A percentile compares a stretch with the other conserved stretches of the same genome.
Evolutionary conservation across 30 jellyfish, hydroid and myxozoan genomes (phyloP).

Genomic region (Rhopilema esculentum): DNA sequence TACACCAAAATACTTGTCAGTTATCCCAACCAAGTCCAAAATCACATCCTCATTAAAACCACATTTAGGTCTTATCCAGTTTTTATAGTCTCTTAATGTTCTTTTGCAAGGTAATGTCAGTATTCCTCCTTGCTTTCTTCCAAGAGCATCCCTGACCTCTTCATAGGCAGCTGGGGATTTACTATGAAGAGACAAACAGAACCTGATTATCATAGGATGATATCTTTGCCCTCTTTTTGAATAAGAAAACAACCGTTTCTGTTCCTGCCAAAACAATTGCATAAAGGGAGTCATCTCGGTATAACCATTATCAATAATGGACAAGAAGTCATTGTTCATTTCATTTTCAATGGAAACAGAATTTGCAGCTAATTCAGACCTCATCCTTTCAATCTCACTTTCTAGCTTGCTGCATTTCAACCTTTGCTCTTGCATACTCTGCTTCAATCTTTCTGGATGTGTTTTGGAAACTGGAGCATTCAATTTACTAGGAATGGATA

Average conservation of each 20-base stretch:
- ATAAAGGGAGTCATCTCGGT: slow-evolving; percentile 65
- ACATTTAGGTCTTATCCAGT: slow-evolving; percentile 55
- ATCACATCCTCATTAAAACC: slow-evolving; percentile 51
- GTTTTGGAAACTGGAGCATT: slow-evolving; percentile 62
- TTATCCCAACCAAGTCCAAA: slow-evolving; percentile 5
- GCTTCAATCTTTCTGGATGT: slow-evolving; percentile 57
- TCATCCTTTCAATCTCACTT: slow-evolving; percentile 34
- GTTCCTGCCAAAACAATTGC: slow-evolving; percentile 89
- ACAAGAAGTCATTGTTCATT: slow-evolving; percentile 21
- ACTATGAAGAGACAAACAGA: slow-evolving; percentile 69
- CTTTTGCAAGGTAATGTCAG: slow-evolving; percentile 73
- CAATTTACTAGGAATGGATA: no score
- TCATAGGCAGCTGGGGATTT: slow-evolving; percentile 82
- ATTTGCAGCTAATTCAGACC: slow-evolving; percentile 23
- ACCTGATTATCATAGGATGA: slow-evolving; percentile 81
- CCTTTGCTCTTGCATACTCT: slow-evolving; percentile 61
- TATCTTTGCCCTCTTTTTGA: slow-evolving; percentile 66
- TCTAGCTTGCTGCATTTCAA: slow-evolving; percentile 64
- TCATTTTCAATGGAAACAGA: slow-evolving; percentile 23
- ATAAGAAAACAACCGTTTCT: slow-evolving; percentile 31
- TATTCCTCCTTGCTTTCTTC: slow-evolving; percentile 65
- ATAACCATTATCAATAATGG: slow-evolving; percentile 27
- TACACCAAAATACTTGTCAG: slow-evolving; percentile 22
- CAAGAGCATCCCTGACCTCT: slow-evolving; percentile 70
- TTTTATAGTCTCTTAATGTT: slow-evolving; percentile 66